phyloP scores from a whole-genome alignment of 2,888 invertebrate genomes.

The Drosophila lacicola region DNA sequence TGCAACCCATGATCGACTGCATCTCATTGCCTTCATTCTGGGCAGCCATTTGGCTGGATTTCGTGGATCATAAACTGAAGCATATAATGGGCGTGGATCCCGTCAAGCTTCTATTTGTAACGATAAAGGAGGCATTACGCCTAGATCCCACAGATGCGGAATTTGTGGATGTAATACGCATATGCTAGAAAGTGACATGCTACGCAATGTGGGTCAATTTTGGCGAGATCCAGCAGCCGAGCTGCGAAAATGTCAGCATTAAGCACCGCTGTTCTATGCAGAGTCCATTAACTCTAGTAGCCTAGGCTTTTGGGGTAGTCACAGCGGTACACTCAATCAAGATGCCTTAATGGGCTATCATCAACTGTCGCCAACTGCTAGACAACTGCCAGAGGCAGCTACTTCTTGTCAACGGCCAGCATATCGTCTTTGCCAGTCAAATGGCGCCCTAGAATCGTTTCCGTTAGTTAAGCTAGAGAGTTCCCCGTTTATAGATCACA shows the following conservation, averaged over 20 bases:
- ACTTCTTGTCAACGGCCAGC: conserved; percentile 82
- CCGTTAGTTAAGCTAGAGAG: neutral
- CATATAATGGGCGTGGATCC: conserved; percentile 88
- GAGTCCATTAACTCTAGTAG: conserved; percentile 85
- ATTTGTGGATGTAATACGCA: conserved; percentile 88
- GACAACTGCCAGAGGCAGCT: conserved; percentile 82
- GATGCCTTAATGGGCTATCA: conserved; percentile 86
- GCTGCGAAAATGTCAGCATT: too few relatives aligned
- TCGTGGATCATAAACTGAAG: conserved; percentile 85
- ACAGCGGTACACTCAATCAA: conserved; percentile 81
- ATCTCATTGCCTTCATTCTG: conserved; percentile 88
- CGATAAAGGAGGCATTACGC: conserved; percentile 84
- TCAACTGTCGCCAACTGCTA: conserved; percentile 67
- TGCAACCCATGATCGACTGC: conserved; percentile 85
- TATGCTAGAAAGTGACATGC: conserved; percentile 81
- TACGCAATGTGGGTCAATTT: conserved; percentile 73
- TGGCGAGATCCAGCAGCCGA: too few relatives aligned
- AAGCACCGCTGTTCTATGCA: conserved; percentile 70
- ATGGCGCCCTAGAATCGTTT: conserved; percentile 30
- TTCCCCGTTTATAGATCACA: conserved; percentile 19
- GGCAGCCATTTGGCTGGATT: conserved; percentile 87
- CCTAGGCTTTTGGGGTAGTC: conserved; percentile 86
- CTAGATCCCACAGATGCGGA: conserved; percentile 87
- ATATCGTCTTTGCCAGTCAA: too few relatives aligned
- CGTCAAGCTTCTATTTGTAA: conserved; percentile 87